Conservation (phyloP, 2,113 vertebrate genomes). For the Plotosus lineatus region DNA sequence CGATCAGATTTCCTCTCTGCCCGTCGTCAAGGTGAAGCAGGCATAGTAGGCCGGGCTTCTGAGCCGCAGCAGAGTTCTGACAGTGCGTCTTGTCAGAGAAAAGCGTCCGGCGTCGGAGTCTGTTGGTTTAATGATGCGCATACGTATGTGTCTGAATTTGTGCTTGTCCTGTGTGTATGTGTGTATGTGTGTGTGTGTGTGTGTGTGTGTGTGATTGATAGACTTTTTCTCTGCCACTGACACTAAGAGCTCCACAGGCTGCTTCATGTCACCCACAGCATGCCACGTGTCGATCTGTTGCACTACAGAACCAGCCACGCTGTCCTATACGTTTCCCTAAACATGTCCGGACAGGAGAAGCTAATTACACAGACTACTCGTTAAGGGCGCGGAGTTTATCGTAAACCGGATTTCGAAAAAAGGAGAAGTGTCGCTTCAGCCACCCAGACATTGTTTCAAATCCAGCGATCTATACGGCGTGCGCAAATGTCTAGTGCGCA, state of each 20-base stretch:
- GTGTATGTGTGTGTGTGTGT: too few relatives aligned
- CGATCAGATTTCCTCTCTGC: conserved; percentile 54
- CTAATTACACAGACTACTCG: not conserved
- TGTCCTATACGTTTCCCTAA: not conserved
- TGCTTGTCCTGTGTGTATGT: not conserved
- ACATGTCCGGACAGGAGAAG: not conserved
- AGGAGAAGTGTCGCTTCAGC: too few relatives aligned
- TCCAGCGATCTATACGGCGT: too few relatives aligned
- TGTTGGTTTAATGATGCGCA: conserved; percentile 40
- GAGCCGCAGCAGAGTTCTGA: conserved; percentile 34
- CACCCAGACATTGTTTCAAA: too few relatives aligned
- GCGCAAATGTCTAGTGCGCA: too few relatives aligned
- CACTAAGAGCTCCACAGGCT: conserved; percentile 50
- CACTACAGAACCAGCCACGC: not conserved
- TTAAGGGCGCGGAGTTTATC: too few relatives aligned
- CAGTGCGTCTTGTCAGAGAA: conserved; percentile 37
- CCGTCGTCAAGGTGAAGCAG: conserved; percentile 53
- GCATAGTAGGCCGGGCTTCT: not conserved
- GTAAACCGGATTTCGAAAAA: too few relatives aligned
- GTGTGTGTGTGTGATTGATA: conserved; percentile 42
- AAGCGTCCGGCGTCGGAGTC: conserved; percentile 26
- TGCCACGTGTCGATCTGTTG: not conserved
- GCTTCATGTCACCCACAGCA: not conserved
- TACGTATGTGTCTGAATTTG: conserved; percentile 7
- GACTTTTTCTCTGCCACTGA: conserved; percentile 28